phyloP scores from a whole-genome alignment of 2,888 invertebrate genomes.

The Ophion costatus region DNA sequence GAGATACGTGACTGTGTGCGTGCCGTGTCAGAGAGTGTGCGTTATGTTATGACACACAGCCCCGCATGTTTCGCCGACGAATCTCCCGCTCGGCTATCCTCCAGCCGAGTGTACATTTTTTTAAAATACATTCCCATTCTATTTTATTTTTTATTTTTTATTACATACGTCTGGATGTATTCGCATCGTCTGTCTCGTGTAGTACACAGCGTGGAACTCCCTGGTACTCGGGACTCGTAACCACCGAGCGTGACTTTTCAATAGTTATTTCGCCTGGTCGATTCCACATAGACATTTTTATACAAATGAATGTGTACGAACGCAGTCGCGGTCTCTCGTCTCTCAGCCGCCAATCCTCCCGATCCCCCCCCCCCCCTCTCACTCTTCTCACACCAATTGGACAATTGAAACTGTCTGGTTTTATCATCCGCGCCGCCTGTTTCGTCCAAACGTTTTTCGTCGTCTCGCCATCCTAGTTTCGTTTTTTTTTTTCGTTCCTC shows the following conservation, averaged over 20 bases:
- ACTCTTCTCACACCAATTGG: constrained; percentile 4
- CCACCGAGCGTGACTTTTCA: constrained; percentile 67
- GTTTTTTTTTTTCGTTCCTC: not conserved
- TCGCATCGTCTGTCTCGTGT: constrained; percentile 7
- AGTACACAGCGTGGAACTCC: constrained; percentile 41
- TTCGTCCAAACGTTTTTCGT: constrained; percentile 6
- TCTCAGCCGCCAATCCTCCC: constrained; percentile 27
- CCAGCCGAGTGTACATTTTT: constrained; percentile 7
- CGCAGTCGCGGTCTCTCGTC: not conserved
- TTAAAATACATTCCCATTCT: not conserved
- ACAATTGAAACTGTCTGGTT: not conserved
- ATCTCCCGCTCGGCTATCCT: constrained; percentile 45
- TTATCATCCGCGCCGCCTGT: not conserved
- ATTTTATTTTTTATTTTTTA: not conserved
- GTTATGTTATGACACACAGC: constrained; percentile 25
- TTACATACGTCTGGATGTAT: constrained; percentile 10
- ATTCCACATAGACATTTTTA: not conserved
- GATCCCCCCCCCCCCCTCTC: not conserved
- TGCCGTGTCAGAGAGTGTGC: constrained; percentile 10
- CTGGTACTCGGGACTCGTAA: constrained; percentile 62
- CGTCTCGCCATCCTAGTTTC: not conserved
- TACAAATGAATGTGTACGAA: constrained; percentile 1
- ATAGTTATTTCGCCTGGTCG: constrained; percentile 64
- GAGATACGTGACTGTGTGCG: constrained; percentile 1
- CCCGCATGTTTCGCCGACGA: constrained; percentile 20